Conservation (phyloP, 53 echinoderm and acorn worm genomes). For the Stichopus horrens region DNA sequence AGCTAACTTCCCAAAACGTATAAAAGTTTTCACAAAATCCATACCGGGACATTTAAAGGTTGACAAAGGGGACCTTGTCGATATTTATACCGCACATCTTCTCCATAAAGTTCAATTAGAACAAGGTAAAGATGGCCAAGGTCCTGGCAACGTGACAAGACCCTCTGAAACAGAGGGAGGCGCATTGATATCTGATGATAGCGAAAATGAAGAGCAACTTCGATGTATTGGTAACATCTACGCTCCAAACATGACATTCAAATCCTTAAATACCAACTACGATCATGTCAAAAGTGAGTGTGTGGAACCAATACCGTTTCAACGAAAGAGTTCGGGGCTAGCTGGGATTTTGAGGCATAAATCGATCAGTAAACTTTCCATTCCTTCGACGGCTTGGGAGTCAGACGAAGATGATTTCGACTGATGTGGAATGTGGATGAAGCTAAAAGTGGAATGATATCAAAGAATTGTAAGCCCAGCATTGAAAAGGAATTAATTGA, state of each 20-base stretch:
- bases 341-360: slow-evolving; percentile 29
- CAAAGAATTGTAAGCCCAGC: no score
- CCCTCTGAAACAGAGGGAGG: slow-evolving; percentile 22
- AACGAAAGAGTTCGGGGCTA: slow-evolving; percentile 32
- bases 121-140: not conserved
- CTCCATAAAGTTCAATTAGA: not conserved
- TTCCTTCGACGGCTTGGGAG: slow-evolving; percentile 50
- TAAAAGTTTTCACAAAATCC: slow-evolving; percentile 49
- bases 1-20: slow-evolving; percentile 59
- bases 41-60: slow-evolving; percentile 37
- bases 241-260: slow-evolving; percentile 68
- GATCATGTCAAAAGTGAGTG: slow-evolving; percentile 30
- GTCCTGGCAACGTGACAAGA: not conserved
- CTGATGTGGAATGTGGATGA: no score
- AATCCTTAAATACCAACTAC: slow-evolving; percentile 44
- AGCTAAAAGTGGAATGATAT: no score
- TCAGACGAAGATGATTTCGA: slow-evolving; percentile 48
- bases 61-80: slow-evolving; percentile 9
- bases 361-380: slow-evolving; percentile 22
- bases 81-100: not conserved
- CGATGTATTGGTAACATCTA: slow-evolving; percentile 61
- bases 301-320: slow-evolving; percentile 17
- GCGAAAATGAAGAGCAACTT: slow-evolving; percentile 47
- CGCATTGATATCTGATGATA: not conserved
- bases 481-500: no score